A percentile compares a stretch with the other conserved stretches of the same genome.
phyloP scores from a whole-genome alignment of 1,140 invertebrate genomes.

The Scaptomyza hsui region DNA sequence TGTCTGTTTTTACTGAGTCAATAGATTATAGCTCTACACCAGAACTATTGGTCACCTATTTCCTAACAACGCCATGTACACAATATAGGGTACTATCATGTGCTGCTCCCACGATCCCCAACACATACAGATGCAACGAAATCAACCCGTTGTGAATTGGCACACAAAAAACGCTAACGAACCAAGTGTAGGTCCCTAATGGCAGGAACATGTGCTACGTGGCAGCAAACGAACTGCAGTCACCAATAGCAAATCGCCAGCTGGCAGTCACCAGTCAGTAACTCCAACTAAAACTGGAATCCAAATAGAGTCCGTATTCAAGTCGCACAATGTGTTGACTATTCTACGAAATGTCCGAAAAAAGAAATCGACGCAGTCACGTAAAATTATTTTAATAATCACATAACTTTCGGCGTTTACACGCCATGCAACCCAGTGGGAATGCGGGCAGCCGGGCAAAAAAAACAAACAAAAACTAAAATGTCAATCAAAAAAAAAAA shows the following conservation, averaged over 20 bases:
- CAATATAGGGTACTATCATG: constrained; percentile 19
- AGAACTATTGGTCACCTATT: no score
- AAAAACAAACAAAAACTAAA: no score
- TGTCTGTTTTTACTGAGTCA: no score
- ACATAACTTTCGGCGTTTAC: constrained; percentile 82
- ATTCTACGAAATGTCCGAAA: constrained; percentile 56
- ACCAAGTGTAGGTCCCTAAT: constrained; percentile 78
- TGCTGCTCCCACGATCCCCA: constrained; percentile 45
- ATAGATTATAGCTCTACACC: no score
- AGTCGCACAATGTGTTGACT: constrained; percentile 32
- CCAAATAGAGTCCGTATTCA: constrained; percentile 9
- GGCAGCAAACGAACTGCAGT: constrained; percentile 76
- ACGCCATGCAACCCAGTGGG: constrained; percentile 66
- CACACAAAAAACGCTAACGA: constrained; percentile 75
- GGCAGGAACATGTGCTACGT: constrained; percentile 77
- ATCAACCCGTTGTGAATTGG: constrained; percentile 46
- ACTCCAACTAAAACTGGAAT: constrained; percentile 15
- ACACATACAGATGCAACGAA: constrained; percentile 23
- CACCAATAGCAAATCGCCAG: constrained; percentile 34
- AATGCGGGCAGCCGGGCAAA: constrained; percentile 13
- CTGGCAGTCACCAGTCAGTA: constrained; percentile 30
- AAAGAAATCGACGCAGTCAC: constrained; percentile 80
- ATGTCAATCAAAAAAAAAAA: constrained; percentile 68
- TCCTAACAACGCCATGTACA: no score
- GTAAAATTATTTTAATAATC: constrained; percentile 83